phyloP scores from a whole-genome alignment of 1,140 invertebrate genomes.

The Penaeus vannamei region DNA sequence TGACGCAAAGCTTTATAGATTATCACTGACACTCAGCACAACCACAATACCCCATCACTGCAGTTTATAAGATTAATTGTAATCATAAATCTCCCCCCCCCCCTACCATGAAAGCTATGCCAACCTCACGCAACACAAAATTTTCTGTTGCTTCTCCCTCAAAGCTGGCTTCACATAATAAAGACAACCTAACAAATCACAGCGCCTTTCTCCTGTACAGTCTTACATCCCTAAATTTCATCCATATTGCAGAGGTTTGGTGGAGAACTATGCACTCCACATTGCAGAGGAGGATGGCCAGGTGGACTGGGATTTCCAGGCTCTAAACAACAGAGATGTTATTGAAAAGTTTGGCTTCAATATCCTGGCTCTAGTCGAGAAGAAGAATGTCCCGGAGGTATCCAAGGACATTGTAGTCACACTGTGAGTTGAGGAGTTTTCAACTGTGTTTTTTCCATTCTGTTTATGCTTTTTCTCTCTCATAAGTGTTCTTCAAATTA shows the following conservation, averaged over 20 bases:
- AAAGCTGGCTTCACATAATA: too few relatives aligned
- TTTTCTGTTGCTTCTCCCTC: too few relatives aligned
- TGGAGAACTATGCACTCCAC: conserved; percentile 84
- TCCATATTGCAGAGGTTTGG: conserved; percentile 72
- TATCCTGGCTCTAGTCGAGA: conserved; percentile 88
- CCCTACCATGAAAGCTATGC: too few relatives aligned
- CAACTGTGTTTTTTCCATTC: not conserved
- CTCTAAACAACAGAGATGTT: conserved; percentile 87
- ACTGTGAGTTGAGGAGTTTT: conserved; percentile 61
- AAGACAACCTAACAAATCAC: too few relatives aligned
- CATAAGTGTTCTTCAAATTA: not conserved
- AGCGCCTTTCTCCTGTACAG: not conserved
- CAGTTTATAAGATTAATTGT: too few relatives aligned
- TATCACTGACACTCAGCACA: too few relatives aligned
- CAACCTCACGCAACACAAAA: too few relatives aligned
- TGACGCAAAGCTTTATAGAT: too few relatives aligned
- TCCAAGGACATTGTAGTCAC: conserved; percentile 60
- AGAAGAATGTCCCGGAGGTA: conserved; percentile 62
- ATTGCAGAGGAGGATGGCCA: conserved; percentile 98
- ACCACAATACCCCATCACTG: too few relatives aligned
- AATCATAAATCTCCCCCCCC: too few relatives aligned
- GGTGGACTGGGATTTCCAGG: conserved; percentile 93
- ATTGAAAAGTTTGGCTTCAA: conserved; percentile 94
- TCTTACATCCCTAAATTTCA: not conserved
- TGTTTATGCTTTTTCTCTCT: not conserved